phyloP scores from a whole-genome alignment of 2,888 invertebrate genomes.

The Drosophila setosimentum region DNA sequence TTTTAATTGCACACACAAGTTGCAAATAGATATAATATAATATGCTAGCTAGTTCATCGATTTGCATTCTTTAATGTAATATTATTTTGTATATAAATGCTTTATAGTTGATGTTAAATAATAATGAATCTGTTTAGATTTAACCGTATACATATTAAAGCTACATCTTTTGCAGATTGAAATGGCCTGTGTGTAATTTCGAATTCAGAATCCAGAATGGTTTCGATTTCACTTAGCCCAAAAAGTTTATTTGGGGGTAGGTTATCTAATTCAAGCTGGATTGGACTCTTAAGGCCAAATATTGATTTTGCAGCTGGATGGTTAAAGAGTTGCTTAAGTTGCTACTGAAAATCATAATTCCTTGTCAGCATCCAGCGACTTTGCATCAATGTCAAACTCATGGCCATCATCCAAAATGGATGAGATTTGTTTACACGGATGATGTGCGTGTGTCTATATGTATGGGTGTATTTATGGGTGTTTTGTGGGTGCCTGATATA shows the following conservation, averaged over 20 bases:
- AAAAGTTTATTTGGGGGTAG: constrained; percentile 18
- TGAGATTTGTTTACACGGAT: constrained; percentile 59
- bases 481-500: constrained; percentile 27
- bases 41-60: not conserved
- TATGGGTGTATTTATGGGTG: not conserved
- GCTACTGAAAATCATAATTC: constrained; percentile 9
- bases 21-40: not conserved
- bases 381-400: constrained; percentile 27
- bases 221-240: constrained; percentile 1
- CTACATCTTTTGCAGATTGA: not conserved
- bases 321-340: constrained; percentile 29
- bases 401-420: constrained; percentile 51
- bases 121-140: not conserved
- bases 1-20: not conserved
- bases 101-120: not conserved
- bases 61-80: not conserved
- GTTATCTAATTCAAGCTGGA: constrained; percentile 14
- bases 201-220: constrained; percentile 1
- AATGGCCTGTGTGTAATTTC: not conserved
- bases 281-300: constrained; percentile 8
- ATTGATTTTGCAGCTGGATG: constrained; percentile 27
- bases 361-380: constrained; percentile 11
- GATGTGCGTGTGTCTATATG: not conserved
- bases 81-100: not conserved
- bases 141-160: not conserved